Base-by-base conservation (phyloP, 2,888 invertebrate species). In the Baccha elongata region DNA sequence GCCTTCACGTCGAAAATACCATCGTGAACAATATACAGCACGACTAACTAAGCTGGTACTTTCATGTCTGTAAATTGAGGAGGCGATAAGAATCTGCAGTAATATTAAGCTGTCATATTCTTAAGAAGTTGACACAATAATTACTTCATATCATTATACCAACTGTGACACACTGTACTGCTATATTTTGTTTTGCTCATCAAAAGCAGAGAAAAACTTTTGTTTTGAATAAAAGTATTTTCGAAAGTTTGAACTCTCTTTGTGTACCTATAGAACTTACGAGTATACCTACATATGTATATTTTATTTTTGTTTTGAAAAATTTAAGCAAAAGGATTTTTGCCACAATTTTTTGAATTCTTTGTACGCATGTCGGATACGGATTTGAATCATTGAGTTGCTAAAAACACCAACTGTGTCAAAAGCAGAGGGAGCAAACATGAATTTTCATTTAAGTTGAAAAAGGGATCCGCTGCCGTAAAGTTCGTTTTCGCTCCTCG, bases 331-430 rank as follows among this genome's bases (percentile, higher is more conserved):
- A 81, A 81, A 81, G 81, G 81, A 81, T 81, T 76, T 81, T 72
- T 50, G 75, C 69, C 53, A 72, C 42, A 60, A 71, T 67, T 40
- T 52, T 60, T 13, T 40, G 55, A 72, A 81, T 42, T n/a, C n/a
- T 53, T 71, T 76, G 60, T 76, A 81, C 76, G 81, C 81, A 79
- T 79, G 79, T 73, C 79, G 79, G 73, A 68, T 48, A 68, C 79
- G 79, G 48, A 48, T 48, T 68, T 60, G 35, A 60, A 52, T 60
- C 78, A 58, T 58, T 58, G 58, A 52, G 73, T 72, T 72, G 60
- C 50, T 26, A 58, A 55, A 80, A 81, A 58, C 64, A 71, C 52
- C 46, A 58, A 29, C 69, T 52, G 80, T 74, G 64, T 46, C 74
- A 74, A 68, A 64, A 48, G 55, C 58, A 74, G 23, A 69, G 64